A percentile compares a stretch with the other conserved stretches of the same genome.
Evolutionary conservation across 2,888 invertebrate species (phyloP).

Genomic region (Dicyrtoma fusca): DNA sequence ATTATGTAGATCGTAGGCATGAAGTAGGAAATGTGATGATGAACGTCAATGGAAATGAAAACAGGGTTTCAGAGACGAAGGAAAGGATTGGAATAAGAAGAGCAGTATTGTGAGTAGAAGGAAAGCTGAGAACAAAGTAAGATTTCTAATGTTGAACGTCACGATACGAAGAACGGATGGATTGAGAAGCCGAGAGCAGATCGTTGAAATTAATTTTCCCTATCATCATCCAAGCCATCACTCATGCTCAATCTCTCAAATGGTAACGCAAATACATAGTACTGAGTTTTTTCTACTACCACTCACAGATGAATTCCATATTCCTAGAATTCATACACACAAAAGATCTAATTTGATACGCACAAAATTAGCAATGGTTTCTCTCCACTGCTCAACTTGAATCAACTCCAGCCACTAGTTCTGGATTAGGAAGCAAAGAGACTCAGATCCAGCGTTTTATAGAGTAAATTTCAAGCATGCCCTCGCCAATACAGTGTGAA

Average conservation of each 20-base stretch:
- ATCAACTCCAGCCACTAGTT: no score
- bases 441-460: no score
- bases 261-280: slow-evolving; percentile 29
- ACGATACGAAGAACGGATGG: slow-evolving; percentile 15
- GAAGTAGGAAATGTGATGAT: no score
- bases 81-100: background rate
- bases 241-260: slow-evolving; percentile 45
- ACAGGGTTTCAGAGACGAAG: background rate
- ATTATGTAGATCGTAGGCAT: no score
- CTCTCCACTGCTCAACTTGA: background rate
- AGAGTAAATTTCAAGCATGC: no score
- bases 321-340: slow-evolving; percentile 6
- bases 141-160: slow-evolving; percentile 43
- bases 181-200: slow-evolving; percentile 5
- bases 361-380: slow-evolving; percentile 40
- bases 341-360: slow-evolving; percentile 42
- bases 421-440: no score
- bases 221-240: slow-evolving; percentile 45
- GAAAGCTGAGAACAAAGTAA: slow-evolving; percentile 27
- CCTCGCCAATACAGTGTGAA: no score
- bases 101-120: no score
- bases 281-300: slow-evolving; percentile 3
- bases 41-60: background rate
- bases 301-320: background rate
- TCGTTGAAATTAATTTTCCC: slow-evolving; percentile 44